Evolutionary conservation across 2,797 vertebrate genomes (phyloP).

Genomic region (Gymnoscopelus microlampas): DNA sequence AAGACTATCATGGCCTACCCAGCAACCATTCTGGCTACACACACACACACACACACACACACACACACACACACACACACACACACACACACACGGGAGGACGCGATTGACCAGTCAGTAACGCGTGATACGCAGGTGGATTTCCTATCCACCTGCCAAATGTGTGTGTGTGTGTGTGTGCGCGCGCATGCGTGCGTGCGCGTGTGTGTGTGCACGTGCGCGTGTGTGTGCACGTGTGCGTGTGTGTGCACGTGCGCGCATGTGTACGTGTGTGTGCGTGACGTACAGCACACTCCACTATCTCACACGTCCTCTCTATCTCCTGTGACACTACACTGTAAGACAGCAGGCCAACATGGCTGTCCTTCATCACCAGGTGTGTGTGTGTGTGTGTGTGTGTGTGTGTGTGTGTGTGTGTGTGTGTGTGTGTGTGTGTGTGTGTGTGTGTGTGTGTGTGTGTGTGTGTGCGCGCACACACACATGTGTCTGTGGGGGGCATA

Average conservation of each 20-base stretch:
- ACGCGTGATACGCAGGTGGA: too few relatives aligned
- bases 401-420: neutral
- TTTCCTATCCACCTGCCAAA: neutral
- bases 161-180: slow-evolving; percentile 1
- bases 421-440: neutral
- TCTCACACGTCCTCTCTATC: slow-evolving; percentile 34
- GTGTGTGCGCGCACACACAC: neutral
- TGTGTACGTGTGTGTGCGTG: slow-evolving; percentile 10
- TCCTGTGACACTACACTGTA: slow-evolving; percentile 30
- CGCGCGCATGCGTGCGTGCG: neutral
- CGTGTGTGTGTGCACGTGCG: slow-evolving; percentile 9
- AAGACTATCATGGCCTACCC: too few relatives aligned
- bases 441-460: slow-evolving; percentile 4
- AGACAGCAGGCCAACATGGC: slow-evolving; percentile 48
- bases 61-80: too few relatives aligned
- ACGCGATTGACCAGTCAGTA: too few relatives aligned
- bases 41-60: too few relatives aligned
- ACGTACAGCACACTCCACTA: slow-evolving; percentile 36
- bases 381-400: slow-evolving; percentile 19
- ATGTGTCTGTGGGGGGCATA: slow-evolving; percentile 18
- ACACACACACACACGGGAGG: neutral
- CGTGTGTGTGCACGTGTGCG: neutral
- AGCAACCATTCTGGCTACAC: too few relatives aligned
- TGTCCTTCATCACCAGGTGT: slow-evolving; percentile 44
- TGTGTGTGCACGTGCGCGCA: slow-evolving; percentile 11